Evolutionary conservation across 1,140 invertebrate genomes (phyloP), one percentile per base, ranked within the genome.

Genomic region (Aphelinus atriplicis): DNA sequence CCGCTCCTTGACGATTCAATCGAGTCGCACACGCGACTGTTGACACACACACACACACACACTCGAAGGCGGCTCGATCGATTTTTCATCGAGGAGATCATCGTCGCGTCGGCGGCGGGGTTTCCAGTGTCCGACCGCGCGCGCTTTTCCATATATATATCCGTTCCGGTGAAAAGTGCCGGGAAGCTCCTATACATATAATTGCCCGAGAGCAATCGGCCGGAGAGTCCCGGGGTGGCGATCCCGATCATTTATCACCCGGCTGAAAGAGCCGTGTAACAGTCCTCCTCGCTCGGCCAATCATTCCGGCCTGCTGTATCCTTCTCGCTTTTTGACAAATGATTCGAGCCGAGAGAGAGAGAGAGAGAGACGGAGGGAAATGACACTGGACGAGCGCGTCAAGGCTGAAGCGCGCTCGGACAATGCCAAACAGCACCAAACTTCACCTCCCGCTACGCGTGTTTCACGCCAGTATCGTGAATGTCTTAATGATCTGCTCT

Each of bases 81-180:
- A 70, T 70, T 75, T 70, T 70, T 75, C 73, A 75, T 63, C 73
- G 66, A 63, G 56, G 50, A 69, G 65, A 74, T 74, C 60, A 63
- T 65, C 55, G 51, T 53, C 51, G 51, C 9, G 51, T 53, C 4
- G 4, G 9, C 51, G 51, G 26, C 26, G 26, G 26, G 26, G 26
- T 26, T 26, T 26, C 26, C 26, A 26, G 26, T 26, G 26, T 26
- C 26, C 26, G 26, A 26, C 26, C 26, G 26, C 26, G 26, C 26
- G 26, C 26, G 26, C 26, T 26, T 26, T 26, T 26, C 26, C 26
- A 26, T 26, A 26, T 26, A 26, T 26, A 26, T 0, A 26, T 26
- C 26, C 26, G 26, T 26, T 26, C 26, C 26, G 26, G 26, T 26
- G 26, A 26, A 26, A 26, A 26, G 26, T 26, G 26, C 26, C 26